phyloP scores from a whole-genome alignment of 2,888 invertebrate genomes.

The Ceraclea dissimilis region DNA sequence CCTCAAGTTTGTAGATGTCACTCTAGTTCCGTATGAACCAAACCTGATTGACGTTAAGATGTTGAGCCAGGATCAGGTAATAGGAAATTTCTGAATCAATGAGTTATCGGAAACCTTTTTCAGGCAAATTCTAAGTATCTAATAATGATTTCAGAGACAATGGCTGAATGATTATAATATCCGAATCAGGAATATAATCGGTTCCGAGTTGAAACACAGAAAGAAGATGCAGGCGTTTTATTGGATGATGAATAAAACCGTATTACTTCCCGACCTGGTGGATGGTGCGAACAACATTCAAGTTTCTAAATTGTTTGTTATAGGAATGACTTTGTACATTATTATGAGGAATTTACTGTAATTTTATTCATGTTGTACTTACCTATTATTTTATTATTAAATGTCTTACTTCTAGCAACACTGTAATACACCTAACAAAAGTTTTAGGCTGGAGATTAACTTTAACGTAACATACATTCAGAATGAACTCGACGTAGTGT shows the following conservation, averaged over 20 bases:
- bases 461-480: too few relatives aligned
- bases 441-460: too few relatives aligned
- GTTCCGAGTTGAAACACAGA: conserved; percentile 63
- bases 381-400: background rate
- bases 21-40: conserved; percentile 80
- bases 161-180: conserved; percentile 78
- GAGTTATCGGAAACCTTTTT: background rate
- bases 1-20: conserved; percentile 71
- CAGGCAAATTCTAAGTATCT: background rate
- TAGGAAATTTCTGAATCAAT: too few relatives aligned
- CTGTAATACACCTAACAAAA: too few relatives aligned
- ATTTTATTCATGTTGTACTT: too few relatives aligned
- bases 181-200: conserved; percentile 62
- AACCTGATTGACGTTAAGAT: conserved; percentile 72
- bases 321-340: conserved; percentile 4
- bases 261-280: conserved; percentile 51
- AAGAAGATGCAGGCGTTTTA: conserved; percentile 64
- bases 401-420: too few relatives aligned
- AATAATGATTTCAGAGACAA: conserved; percentile 49
- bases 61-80: conserved; percentile 74
- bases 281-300: conserved; percentile 21
- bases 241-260: conserved; percentile 81
- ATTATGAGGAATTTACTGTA: background rate
- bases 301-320: conserved; percentile 14
- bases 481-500: too few relatives aligned